These are phyloP conservation scores for Meleagris gallopavo DNA, from an alignment of 2,113 vertebrate species.

Conservation along the genomic window DNA sequence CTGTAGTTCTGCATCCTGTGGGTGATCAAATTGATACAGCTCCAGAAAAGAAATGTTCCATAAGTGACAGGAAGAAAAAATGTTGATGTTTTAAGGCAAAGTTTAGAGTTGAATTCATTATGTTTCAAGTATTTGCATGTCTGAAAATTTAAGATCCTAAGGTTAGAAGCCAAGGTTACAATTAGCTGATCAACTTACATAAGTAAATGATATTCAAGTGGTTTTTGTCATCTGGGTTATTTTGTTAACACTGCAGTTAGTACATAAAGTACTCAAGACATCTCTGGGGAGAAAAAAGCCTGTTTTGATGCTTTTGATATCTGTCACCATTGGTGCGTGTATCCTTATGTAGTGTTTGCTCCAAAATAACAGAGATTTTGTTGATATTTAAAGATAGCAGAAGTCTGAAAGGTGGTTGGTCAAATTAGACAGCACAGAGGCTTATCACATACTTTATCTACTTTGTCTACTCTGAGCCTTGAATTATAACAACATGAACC, in stretches of 20 bases:
- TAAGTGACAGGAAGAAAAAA: background rate
- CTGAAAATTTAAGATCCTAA: background rate
- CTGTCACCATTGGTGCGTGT: background rate
- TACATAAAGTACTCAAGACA: background rate
- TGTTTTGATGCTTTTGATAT: background rate
- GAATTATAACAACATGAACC: background rate
- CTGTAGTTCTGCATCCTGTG: slow-evolving; percentile 25
- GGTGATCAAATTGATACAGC: background rate
- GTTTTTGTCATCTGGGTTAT: background rate
- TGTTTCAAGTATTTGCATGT: background rate
- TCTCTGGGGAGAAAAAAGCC: background rate
- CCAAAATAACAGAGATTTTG: background rate
- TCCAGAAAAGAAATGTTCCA: background rate
- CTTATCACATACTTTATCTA: background rate
- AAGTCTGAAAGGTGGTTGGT: background rate
- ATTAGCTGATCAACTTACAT: background rate
- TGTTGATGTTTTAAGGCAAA: background rate
- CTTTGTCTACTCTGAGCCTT: background rate
- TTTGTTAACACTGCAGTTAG: background rate
- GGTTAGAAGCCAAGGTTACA: background rate
- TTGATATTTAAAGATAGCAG: background rate
- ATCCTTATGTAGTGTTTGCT: background rate
- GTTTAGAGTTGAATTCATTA: background rate
- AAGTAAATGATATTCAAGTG: background rate
- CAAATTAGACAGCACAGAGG: background rate